Evolutionary conservation across 2,888 invertebrate species (phyloP), one percentile per base, ranked within the genome.

Genomic region (Altica lythri): DNA sequence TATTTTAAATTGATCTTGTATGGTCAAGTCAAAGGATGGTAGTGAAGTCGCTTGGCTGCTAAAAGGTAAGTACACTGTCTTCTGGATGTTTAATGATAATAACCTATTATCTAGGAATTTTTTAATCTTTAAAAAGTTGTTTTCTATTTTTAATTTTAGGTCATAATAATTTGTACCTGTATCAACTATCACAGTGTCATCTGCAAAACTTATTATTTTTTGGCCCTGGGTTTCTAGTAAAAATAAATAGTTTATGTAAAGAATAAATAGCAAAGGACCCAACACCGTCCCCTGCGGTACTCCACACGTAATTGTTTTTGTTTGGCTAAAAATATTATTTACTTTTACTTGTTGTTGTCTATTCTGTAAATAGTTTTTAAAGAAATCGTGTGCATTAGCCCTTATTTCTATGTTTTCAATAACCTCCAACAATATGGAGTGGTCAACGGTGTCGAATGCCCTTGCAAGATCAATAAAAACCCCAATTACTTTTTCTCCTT

Each of bases 261-360:
- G 25, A 9, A 30, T 34, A 34, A 50, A 50, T 13, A 42, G 18
- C 25, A 50, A 13, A n/a, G 49, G 49, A 22, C 49, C 49, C 25
- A 50, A 42, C n/a, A 50, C 22, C 22, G 37, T 34, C 4, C 49
- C 49, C 30, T 50, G 49, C 4, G 42, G 42, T 12, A 50, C 42
- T 27, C 27, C 4, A 9, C 4, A 27, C 2, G 9, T 5, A 9
- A 27, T 3, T 5, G 4, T 27, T 27, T 27, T 5, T 5, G 4
- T 4, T 5, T 4, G n/a, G 4, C 4, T 27, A 5, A 27, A 27
- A 27, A n/a, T 37, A 37, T 37, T 37, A 8, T 27, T 8, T 27
- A 27, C n/a, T 27, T 37, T 37, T 18, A 37, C 37, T 18, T 37
- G 17, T 37, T 37, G 37, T 37, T 2, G 9, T 18, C 37, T 37